These are phyloP conservation scores for Diaprepes abbreviatus DNA, from an alignment of 2,888 invertebrate species.

Conservation along the genomic window DNA sequence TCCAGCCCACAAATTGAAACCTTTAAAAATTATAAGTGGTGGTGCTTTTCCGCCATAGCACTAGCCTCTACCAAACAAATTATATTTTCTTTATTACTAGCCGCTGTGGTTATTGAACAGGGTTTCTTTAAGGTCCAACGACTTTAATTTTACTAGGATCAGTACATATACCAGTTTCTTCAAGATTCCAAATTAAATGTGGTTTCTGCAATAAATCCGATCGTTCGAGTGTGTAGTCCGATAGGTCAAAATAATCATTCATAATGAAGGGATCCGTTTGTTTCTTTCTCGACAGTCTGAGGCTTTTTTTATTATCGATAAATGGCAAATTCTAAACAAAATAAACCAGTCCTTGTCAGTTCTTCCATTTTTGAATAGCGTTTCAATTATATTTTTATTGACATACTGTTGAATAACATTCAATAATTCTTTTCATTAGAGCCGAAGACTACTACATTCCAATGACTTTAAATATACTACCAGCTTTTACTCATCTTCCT, in stretches of 20 bases:
- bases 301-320: conserved; percentile 20
- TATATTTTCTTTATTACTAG: conserved; percentile 15
- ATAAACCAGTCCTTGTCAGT: conserved; percentile 1
- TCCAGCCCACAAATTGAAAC: conserved; percentile 18
- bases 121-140: conserved; percentile 18
- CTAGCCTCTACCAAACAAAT: conserved; percentile 29
- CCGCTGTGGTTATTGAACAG: conserved; percentile 15
- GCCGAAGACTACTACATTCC: too few relatives aligned
- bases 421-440: not conserved
- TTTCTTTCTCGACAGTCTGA: conserved; percentile 17
- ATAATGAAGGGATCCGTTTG: conserved; percentile 13
- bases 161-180: conserved; percentile 19
- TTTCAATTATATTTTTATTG: conserved; percentile 11
- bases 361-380: conserved; percentile 8
- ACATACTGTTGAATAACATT: conserved; percentile 16
- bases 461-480: conserved; percentile 11
- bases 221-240: conserved; percentile 7
- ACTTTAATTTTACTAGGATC: conserved; percentile 30
- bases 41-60: conserved; percentile 18
- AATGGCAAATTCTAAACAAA: conserved; percentile 1
- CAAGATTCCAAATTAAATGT: conserved; percentile 29
- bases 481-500: conserved; percentile 1
- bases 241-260: conserved; percentile 21
- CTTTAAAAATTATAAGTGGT: conserved; percentile 21
- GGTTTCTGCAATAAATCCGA: conserved; percentile 17